Evolutionary conservation across 2,113 vertebrate genomes (phyloP).

Genomic region (Oceanites oceanicus): DNA sequence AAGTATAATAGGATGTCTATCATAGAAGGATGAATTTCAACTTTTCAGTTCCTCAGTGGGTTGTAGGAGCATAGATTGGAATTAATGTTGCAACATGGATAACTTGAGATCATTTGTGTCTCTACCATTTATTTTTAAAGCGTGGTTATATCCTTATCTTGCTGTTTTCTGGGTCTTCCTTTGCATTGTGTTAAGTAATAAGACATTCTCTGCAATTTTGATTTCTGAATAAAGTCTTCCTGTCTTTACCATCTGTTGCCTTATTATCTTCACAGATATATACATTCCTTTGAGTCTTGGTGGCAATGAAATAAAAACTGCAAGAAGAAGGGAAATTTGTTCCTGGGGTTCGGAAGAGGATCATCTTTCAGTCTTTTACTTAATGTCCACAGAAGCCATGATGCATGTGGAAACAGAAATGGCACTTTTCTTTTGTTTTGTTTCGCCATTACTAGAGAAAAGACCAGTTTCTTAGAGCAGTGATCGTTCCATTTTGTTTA

Average conservation of each 20-base stretch:
- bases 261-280: not conserved
- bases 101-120: not conserved
- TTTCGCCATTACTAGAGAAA: not conserved
- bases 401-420: not conserved
- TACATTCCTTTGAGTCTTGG: not conserved
- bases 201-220: not conserved
- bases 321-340: not conserved
- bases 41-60: not conserved
- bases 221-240: not conserved
- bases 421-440: fast-evolving
- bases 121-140: not conserved
- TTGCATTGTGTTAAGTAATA: not conserved
- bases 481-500: not conserved
- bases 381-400: not conserved
- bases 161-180: not conserved
- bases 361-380: not conserved
- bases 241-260: not conserved
- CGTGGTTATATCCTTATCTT: not conserved
- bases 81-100: not conserved
- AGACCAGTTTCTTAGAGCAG: not conserved
- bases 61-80: not conserved
- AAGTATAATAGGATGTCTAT: not conserved
- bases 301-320: not conserved
- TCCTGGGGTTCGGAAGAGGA: fast-evolving
- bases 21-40: not conserved